These are phyloP conservation scores for Diarsia brunnea DNA, from an alignment of 2,888 invertebrate genomes.

Conservation along the genomic window DNA sequence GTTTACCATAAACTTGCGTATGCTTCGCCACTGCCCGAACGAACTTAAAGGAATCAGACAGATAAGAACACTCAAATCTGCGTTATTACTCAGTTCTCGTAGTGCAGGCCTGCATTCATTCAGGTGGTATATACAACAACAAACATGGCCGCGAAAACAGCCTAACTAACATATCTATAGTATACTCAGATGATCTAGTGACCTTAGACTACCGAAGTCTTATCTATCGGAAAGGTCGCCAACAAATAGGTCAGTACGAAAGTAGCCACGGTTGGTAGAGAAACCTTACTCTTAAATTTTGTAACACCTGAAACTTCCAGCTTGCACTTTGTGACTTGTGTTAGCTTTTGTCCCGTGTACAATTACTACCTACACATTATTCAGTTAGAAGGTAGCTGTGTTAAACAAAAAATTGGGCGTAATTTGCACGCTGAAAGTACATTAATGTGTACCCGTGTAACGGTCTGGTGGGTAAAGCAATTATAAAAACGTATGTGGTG, in stretches of 20 bases:
- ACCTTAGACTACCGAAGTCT: slow-evolving; percentile 47
- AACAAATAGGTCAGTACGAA: slow-evolving; percentile 38
- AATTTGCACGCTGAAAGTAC: slow-evolving; percentile 49
- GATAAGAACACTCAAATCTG: not conserved
- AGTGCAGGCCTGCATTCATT: not conserved
- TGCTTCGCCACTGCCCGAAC: too few relatives aligned
- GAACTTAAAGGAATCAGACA: not conserved
- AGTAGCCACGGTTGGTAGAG: slow-evolving; percentile 10
- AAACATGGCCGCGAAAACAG: not conserved
- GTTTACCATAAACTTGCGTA: too few relatives aligned
- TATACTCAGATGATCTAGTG: slow-evolving; percentile 42
- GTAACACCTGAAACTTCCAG: slow-evolving; percentile 36
- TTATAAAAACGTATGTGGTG: slow-evolving; percentile 48
- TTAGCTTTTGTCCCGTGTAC: slow-evolving; percentile 57
- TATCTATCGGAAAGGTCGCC: slow-evolving; percentile 35
- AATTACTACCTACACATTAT: slow-evolving; percentile 61
- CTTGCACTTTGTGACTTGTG: slow-evolving; percentile 33
- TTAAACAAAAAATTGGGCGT: slow-evolving; percentile 24
- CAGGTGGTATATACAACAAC: not conserved
- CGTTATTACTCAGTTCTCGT: not conserved
- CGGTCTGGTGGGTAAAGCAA: slow-evolving; percentile 38
- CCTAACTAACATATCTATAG: not conserved
- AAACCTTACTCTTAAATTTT: slow-evolving; percentile 24
- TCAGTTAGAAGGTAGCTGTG: slow-evolving; percentile 18
- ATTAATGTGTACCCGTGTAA: slow-evolving; percentile 49